Base-by-base conservation (phyloP, 2,113 vertebrate species). In the Myrmecophaga tridactyla region DNA sequence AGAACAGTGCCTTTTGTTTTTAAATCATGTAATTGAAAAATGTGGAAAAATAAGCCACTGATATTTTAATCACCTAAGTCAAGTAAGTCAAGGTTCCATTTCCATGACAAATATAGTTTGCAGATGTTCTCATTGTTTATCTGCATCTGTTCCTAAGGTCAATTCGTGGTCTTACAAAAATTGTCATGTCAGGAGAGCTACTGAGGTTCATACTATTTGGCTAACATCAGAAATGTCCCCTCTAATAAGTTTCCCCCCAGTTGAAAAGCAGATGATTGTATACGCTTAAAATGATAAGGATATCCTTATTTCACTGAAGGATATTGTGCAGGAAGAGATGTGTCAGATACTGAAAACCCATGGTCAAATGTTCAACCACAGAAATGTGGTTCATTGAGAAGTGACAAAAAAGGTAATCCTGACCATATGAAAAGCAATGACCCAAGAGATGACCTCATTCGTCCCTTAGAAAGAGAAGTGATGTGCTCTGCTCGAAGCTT, bases 1-100 rank as follows among this genome's bases (percentile, higher is more conserved):
- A 90, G 29, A 85, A 94, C 0, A 81, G 31, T 87, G 53, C 67
- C 8, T 96, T 97, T 96, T 96, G 78, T 73, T 97, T 97, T 86
- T 89, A 82, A 96, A 87, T 92, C 76, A 91, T 92, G 88, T n/a
- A 95, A 92, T 65, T 81, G 88, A 62, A 86, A n/a, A 60, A 58
- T 94, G 94, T 31, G 92, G 92, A 97, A 91, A 48, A 76, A 81
- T 53, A 76, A 63, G 11, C 21, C 29, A 23, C 78, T 58, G 85
- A n/a, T 86, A 83, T 87, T 96, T 97, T 93, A 95, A 95, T 91
- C 36, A 86, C 43, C 39, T 58, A 88, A 89, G 29, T 81, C 34
- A 58, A 87, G 89, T 36, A 96, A 96, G 48, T 82, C 53, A 92
- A 94, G 39, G 17, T 90, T 85, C 29, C 77, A 78, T 86, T 96